Conservation (phyloP, 2,888 invertebrate genomes). For the Bruchidius siliquastri region DNA sequence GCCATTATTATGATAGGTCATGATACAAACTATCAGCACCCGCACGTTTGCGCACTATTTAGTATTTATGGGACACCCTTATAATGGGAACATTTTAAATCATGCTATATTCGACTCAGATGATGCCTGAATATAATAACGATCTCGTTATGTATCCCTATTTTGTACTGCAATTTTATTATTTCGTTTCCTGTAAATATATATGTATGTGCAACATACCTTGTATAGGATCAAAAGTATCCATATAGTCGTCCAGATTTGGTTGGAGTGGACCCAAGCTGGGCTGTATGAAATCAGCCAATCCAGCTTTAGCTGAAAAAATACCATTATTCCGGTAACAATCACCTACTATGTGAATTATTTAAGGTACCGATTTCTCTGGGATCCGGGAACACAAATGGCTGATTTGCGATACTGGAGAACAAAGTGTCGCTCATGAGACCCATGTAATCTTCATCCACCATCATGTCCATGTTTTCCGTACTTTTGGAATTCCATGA, state of each 20-base stretch:
- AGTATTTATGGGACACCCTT: too few relatives aligned
- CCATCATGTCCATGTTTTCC: slow-evolving; percentile 68
- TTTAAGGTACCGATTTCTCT: slow-evolving; percentile 79
- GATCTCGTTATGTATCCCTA: too few relatives aligned
- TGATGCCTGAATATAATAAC: too few relatives aligned
- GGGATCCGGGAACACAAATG: slow-evolving; percentile 94
- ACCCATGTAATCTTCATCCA: slow-evolving; percentile 81
- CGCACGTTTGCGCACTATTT: too few relatives aligned
- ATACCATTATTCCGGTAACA: not conserved
- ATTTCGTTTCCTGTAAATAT: not conserved
- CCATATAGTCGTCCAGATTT: slow-evolving; percentile 93
- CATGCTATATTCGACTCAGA: too few relatives aligned
- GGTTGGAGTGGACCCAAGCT: slow-evolving; percentile 96
- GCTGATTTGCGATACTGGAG: slow-evolving; percentile 80
- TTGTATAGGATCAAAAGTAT: slow-evolving; percentile 66
- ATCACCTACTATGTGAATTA: not conserved
- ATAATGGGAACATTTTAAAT: too few relatives aligned
- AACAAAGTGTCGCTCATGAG: slow-evolving; percentile 88
- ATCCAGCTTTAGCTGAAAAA: slow-evolving; percentile 71
- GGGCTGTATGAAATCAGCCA: slow-evolving; percentile 97
- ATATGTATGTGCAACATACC: slow-evolving; percentile 15
- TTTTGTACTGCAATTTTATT: too few relatives aligned
- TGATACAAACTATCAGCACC: too few relatives aligned
- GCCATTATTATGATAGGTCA: too few relatives aligned
- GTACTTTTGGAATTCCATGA: slow-evolving; percentile 67